Base-by-base conservation (phyloP, 2,797 vertebrate genomes). In the Pagetopsis macropterus region DNA sequence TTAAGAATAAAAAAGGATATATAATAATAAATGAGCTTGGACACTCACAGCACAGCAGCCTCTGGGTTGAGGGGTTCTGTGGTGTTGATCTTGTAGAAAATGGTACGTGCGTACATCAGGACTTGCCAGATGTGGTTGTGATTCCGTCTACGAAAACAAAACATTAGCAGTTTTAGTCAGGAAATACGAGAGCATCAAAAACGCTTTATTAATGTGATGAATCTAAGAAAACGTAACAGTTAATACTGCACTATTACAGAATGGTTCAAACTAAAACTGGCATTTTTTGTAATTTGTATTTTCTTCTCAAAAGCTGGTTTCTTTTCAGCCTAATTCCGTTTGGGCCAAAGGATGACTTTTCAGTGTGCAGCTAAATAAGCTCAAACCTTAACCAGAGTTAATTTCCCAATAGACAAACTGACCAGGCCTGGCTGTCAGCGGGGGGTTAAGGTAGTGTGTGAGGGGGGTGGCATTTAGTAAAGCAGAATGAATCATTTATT, bases 91-190 rank as follows among this genome's bases (percentile, higher is more conserved):
- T 99, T 99, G 94, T 99, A 99, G 94, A 99, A 99, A 87, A 99
- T 91, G 46, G 97, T 95, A 57, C 98, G 94, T 43, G 98, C 98
- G 0, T 98, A 99, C 97, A 99, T 98, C 66, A 99, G 80, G 41
- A 99, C 96, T 87, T 99, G 98, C 98, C 98, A 99, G 88, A 99
- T 99, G 88, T 98, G 98, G 84, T 98, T 99, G 90, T 99, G 97
- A 91, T 98, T 99, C 83, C 98, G 95, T 91, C 98, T 99, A 54
- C 27, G 86, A 79, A 45, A 59, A 50, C 4, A 70, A 7, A 72
- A 41, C 46, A 82, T 3, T 11, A 13, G 16, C 2, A 70, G 4
- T 19, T 48, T n/a, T 65, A 40, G 4, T 44, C 17, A 31, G 59
- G 2, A 60, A 2, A 37, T 31, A 43, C 1, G 7, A 4, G 21